These are phyloP conservation scores for Pogonophryne albipinna DNA, from an alignment of 2,797 vertebrate genomes.

Conservation along the genomic window DNA sequence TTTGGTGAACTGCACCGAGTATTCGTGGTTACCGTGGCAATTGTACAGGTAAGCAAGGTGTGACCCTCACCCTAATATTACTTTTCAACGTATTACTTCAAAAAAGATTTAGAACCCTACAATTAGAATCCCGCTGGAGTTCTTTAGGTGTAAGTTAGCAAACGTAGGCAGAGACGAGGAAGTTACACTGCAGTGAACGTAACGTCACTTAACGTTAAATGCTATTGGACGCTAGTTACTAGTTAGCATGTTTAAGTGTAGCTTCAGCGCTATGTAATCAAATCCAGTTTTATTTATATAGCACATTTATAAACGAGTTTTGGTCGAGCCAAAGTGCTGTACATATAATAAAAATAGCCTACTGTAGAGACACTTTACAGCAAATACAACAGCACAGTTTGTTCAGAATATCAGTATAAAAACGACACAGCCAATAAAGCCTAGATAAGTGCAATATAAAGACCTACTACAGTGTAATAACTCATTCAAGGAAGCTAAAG, in stretches of 20 bases:
- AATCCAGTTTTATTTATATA: no score
- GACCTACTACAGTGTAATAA: rapidly evolving
- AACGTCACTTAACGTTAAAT: not conserved
- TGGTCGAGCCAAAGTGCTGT: no score
- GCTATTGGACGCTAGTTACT: conserved; percentile 10
- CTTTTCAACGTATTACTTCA: rapidly evolving
- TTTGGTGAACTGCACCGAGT: rapidly evolving
- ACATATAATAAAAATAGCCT: no score
- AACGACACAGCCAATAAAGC: not conserved
- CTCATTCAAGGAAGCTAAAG: not conserved
- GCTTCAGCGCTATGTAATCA: not conserved
- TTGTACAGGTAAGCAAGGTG: conserved; percentile 23
- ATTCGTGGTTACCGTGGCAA: not conserved
- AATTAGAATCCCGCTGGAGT: rapidly evolving
- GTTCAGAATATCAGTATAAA: no score
- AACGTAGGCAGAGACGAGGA: not conserved
- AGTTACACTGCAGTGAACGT: not conserved
- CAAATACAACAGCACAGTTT: no score
- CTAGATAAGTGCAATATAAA: rapidly evolving
- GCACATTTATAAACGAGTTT: no score
- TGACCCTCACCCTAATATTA: rapidly evolving
- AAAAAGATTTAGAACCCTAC: rapidly evolving
- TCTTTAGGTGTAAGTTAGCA: not conserved
- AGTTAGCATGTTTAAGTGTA: conserved; percentile 10
- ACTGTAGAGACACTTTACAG: no score